These are phyloP conservation scores for Bubo bubo DNA, from an alignment of 2,113 vertebrate genomes.

Conservation along the genomic window DNA sequence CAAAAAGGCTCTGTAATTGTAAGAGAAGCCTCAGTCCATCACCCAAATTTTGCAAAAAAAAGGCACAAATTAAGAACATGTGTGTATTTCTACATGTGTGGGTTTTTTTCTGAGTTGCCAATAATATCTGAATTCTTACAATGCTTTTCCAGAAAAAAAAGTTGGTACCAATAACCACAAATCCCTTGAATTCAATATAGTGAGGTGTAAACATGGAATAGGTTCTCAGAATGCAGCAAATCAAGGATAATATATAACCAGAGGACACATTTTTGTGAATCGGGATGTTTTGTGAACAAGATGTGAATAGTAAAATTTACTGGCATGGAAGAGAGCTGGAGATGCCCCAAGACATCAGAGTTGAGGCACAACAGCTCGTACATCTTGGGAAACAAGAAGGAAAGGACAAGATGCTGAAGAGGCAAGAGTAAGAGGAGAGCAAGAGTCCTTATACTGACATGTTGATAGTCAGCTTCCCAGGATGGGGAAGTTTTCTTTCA, in stretches of 20 bases:
- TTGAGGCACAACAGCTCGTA: not conserved
- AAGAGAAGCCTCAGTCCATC: not conserved
- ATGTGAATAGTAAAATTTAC: not conserved
- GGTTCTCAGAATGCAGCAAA: not conserved
- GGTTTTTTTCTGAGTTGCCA: not conserved
- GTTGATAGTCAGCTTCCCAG: not conserved
- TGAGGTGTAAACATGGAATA: not conserved
- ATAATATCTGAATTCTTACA: not conserved
- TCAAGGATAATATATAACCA: not conserved
- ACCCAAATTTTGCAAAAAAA: not conserved
- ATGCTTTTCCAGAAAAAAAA: not conserved
- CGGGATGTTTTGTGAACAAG: not conserved
- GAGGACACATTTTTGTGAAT: not conserved
- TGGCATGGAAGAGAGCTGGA: not conserved
- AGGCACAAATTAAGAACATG: not conserved
- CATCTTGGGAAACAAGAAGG: not conserved
- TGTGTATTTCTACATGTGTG: not conserved
- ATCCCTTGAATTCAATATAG: not conserved
- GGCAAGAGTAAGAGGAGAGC: not conserved
- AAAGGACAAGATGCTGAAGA: not conserved
- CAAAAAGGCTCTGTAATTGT: not conserved
- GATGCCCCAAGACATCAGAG: not conserved
- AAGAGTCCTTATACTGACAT: not conserved
- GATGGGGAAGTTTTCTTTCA: not conserved
- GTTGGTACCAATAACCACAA: not conserved